Evolutionary conservation across 2,113 vertebrate species (phyloP).

Genomic region (Desmodus rotundus): DNA sequence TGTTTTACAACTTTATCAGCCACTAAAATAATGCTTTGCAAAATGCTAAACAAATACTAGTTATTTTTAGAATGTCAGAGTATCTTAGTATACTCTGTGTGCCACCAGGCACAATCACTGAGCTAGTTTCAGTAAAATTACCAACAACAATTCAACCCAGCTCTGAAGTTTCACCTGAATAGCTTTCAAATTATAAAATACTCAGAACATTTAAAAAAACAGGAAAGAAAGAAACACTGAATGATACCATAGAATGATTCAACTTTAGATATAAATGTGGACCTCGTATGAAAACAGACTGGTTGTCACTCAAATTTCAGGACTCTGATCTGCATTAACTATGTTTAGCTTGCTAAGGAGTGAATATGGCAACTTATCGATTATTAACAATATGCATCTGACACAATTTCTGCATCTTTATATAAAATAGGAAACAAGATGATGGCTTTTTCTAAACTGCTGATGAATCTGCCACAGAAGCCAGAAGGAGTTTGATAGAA

Average conservation of each 20-base stretch:
- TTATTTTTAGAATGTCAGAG: slow-evolving; percentile 38
- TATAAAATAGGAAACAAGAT: not conserved
- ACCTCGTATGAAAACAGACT: not conserved
- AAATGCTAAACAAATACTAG: slow-evolving; percentile 54
- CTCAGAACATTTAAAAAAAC: not conserved
- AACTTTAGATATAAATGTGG: not conserved
- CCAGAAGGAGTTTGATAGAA: not conserved
- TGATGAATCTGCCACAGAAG: not conserved
- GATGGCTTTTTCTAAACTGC: not conserved
- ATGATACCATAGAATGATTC: not conserved
- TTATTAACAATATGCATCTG: not conserved
- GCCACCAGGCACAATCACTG: not conserved
- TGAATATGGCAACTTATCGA: not conserved
- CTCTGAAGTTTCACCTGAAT: slow-evolving; percentile 46
- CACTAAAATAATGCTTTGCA: slow-evolving; percentile 43
- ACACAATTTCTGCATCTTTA: not conserved
- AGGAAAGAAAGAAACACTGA: not conserved
- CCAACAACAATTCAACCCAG: slow-evolving; percentile 5
- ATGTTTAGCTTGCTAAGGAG: not conserved
- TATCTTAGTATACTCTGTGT: not conserved
- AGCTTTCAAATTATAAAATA: slow-evolving; percentile 47
- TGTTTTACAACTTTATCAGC: slow-evolving; percentile 54
- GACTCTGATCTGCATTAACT: not conserved
- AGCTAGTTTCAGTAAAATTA: slow-evolving; percentile 59
- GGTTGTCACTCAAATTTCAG: not conserved